These are phyloP conservation scores for Gulo gulo DNA, from an alignment of 2,113 vertebrate species.

Conservation along the genomic window DNA sequence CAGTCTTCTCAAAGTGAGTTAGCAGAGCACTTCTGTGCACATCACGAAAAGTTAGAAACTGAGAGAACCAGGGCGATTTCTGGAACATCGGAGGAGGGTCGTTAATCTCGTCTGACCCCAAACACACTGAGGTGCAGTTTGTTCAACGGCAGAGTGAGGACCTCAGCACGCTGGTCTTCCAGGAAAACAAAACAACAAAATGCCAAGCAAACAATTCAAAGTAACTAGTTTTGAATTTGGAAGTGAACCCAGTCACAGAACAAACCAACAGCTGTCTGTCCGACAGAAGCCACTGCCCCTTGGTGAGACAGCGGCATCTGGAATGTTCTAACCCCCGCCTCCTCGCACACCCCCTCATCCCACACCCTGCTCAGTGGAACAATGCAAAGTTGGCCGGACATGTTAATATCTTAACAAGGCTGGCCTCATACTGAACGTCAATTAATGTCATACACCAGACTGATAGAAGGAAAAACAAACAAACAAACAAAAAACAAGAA, in stretches of 20 bases:
- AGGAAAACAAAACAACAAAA: background rate
- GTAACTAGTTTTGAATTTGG: background rate
- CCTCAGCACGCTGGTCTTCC: background rate
- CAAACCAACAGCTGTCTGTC: background rate
- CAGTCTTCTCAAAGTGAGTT: background rate
- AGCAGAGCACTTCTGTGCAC: background rate
- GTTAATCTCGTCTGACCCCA: background rate
- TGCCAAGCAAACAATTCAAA: background rate
- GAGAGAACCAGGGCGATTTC: background rate
- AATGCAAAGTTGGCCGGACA: background rate
- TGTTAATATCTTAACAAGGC: background rate
- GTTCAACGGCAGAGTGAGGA: background rate
- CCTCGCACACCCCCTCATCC: rapidly evolving
- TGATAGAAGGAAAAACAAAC: too few species aligned
- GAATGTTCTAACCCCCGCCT: background rate
- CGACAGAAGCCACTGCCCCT: background rate
- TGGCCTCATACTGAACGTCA: background rate
- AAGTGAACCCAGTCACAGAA: background rate
- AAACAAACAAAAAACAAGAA: background rate
- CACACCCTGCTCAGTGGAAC: background rate
- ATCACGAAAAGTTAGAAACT: background rate
- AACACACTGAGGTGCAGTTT: too few species aligned
- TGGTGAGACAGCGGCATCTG: too few species aligned
- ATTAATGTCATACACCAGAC: background rate
- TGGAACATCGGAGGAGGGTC: too few species aligned